Conservation (phyloP, 1,140 invertebrate genomes). For the Gonioctena quinquepunctata region DNA sequence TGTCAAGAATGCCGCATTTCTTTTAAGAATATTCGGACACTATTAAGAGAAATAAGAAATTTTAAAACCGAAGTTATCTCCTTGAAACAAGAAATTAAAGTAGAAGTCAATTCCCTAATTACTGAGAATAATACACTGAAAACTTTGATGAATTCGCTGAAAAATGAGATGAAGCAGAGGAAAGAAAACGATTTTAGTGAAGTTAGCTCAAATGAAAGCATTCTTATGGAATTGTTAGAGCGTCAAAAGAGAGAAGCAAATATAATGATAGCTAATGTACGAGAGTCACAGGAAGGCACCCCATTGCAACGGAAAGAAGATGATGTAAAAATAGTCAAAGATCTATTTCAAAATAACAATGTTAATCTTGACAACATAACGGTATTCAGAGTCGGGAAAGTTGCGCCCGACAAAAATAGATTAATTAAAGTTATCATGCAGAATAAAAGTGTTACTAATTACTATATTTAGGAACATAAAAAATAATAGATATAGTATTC, state of each 20-base stretch:
- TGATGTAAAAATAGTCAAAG: constrained; percentile 8
- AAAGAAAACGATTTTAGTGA: constrained; percentile 8
- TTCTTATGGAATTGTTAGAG: constrained; percentile 10
- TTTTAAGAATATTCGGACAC: constrained; percentile 1
- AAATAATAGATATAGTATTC: constrained; percentile 4
- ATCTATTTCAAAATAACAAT: background rate
- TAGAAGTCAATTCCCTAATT: constrained; percentile 1
- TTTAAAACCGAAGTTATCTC: constrained; percentile 8
- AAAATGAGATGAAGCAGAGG: background rate
- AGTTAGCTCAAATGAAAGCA: constrained; percentile 10
- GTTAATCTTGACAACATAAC: constrained; percentile 10
- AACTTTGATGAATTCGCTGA: background rate
- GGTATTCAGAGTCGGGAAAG: constrained; percentile 8
- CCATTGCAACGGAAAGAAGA: constrained; percentile 9
- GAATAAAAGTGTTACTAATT: constrained; percentile 10
- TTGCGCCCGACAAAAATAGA: constrained; percentile 4
- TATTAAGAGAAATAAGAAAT: background rate
- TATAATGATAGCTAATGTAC: constrained; percentile 17
- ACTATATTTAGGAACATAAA: constrained; percentile 7
- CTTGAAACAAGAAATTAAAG: constrained; percentile 7
- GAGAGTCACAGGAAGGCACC: constrained; percentile 5
- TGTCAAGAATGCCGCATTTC: constrained; percentile 10
- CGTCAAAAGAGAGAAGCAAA: constrained; percentile 14
- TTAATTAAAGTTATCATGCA: constrained; percentile 15
- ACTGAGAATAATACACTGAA: constrained; percentile 3